These are phyloP conservation scores for rat (Rattus norvegicus) DNA, from an alignment of 2,113 vertebrate species.

Conservation along the genomic window GRCr8 NC_086023.1:146956001-146956500, in stretches of 20 bases:
- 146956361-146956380: background rate
- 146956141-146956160: no score
- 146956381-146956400: background rate
- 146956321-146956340: background rate
- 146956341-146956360: background rate
- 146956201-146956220: background rate
- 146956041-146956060: background rate
- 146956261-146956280: background rate
- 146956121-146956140: no score
- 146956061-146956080: no score
- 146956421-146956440: background rate
- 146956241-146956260: background rate
- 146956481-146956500: background rate
- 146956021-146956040: background rate
- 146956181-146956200: background rate
- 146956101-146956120: no score
- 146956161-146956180: background rate
- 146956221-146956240: background rate
- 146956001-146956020: background rate
- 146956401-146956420: background rate
- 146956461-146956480: background rate
- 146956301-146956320: background rate
- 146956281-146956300: background rate
- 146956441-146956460: background rate
- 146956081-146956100: no score